These are phyloP conservation scores for Euleptes europaea DNA, from an alignment of 2,113 vertebrate species.

Conservation along the genomic window DNA sequence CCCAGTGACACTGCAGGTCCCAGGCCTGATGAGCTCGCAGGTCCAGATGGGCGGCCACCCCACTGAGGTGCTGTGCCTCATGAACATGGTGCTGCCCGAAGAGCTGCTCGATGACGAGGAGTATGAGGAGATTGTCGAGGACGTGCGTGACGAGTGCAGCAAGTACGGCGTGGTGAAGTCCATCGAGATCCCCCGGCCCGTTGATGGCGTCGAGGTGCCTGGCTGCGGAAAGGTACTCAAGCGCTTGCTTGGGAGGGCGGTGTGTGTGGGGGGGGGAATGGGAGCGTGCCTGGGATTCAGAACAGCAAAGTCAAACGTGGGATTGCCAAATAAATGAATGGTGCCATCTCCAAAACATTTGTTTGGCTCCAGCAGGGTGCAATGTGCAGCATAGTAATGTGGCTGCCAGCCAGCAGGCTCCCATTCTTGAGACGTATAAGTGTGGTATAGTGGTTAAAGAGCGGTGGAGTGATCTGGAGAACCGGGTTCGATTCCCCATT, in stretches of 20 bases:
- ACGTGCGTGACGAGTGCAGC: constrained; percentile 90
- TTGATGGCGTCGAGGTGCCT: constrained; percentile 91
- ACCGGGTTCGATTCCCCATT: too few species aligned
- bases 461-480: too few species aligned
- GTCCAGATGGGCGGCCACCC: constrained; percentile 92
- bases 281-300: neutral
- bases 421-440: neutral
- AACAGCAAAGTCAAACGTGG: neutral
- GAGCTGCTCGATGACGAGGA: constrained; percentile 92
- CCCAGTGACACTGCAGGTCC: constrained; percentile 92
- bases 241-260: neutral
- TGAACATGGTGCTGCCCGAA: constrained; percentile 95
- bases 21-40: constrained; percentile 88
- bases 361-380: neutral
- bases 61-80: constrained; percentile 90
- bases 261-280: rapidly evolving
- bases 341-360: neutral
- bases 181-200: constrained; percentile 92
- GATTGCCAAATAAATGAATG: neutral
- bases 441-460: too few species aligned
- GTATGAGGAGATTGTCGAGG: constrained; percentile 93
- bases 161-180: constrained; percentile 93
- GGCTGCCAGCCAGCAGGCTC: neutral
- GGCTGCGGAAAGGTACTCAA: constrained; percentile 87
- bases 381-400: neutral